Evolutionary conservation across 2,113 vertebrate genomes (phyloP), one percentile per base, ranked within the genome.

Genomic region (Stegastes partitus): DNA sequence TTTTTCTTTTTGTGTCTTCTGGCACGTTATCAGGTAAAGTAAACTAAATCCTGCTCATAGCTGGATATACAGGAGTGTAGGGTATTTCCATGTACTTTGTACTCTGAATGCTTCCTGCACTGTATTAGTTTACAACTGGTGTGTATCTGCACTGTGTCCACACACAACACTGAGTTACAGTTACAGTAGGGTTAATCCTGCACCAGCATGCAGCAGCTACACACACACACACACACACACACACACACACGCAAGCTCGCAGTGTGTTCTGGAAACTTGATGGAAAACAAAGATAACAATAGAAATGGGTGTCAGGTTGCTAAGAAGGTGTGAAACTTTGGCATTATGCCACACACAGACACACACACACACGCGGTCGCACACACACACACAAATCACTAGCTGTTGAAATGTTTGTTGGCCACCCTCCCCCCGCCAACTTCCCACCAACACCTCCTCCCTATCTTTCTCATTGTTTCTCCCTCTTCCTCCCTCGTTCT

Each of bases 241-340:
- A 23, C 19, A 62, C 50, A 68, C 31, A 49, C 34, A 65, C 28
- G 65, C 42, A 66, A 11, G 23, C 61, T 47, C 19, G 37, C 49
- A 34, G 14, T 61, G 42, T 66, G 51, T 56, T 42, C 21, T 26
- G 53, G 39, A 74, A 71, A 77, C 45, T 11, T 73, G 67, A 61
- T 64, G 58, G 61, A 67, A 77, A 82, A 79, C 70, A 66, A 44
- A 82, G 64, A 85, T 70, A 75, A 89, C 62, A 73, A 67, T 25
- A 75, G 51, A 77, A 61, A 39, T 3, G 1, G 47, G 68, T 73
- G 75, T 85, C 81, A 65, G 53, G 25, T 83, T 82, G 34, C 62
- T 21, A 10, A 25, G 23, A 62, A 72, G 49, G 25, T 28, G 47
- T 81, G 70, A 82, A 51, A 76, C 4, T 12, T 7, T 77, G 75